phyloP scores from a whole-genome alignment of 2,797 vertebrate species.

The Kryptopterus vitreolus region DNA sequence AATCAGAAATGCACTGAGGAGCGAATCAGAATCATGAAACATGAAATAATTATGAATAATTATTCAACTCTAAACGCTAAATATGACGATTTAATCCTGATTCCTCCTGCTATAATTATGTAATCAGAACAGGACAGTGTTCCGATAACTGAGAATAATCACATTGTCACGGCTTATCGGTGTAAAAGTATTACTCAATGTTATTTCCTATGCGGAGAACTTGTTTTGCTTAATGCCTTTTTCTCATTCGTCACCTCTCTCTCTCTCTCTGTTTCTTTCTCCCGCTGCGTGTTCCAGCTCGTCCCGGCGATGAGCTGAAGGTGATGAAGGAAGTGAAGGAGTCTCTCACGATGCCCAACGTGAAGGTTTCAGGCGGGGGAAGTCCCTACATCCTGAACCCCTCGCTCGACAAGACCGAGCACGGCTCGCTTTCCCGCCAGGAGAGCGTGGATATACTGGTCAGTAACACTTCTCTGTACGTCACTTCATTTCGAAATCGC shows the following conservation, averaged over 20 bases:
- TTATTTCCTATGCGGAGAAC: neutral
- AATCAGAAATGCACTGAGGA: neutral
- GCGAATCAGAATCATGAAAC: too few species aligned
- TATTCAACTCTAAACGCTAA: too few species aligned
- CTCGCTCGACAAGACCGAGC: conserved; percentile 63
- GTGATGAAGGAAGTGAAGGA: conserved; percentile 87
- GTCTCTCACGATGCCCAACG: conserved; percentile 83
- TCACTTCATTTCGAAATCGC: neutral
- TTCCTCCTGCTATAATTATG: too few species aligned
- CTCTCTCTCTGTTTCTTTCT: neutral
- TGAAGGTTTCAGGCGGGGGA: conserved; percentile 67
- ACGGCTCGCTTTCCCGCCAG: conserved; percentile 66
- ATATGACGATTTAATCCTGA: too few species aligned
- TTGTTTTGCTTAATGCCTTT: neutral
- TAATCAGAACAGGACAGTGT: too few species aligned
- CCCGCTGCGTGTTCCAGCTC: conserved; percentile 69
- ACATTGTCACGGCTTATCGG: neutral
- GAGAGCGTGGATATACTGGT: conserved; percentile 74
- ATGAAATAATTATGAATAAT: too few species aligned
- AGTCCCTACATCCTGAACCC: conserved; percentile 74
- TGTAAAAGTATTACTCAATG: neutral
- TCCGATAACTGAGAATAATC: too few species aligned
- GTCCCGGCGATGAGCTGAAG: conserved; percentile 85
- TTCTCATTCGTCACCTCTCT: too few species aligned
- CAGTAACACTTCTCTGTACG: conserved; percentile 51